Percentiles rank a stretch among this genome's conserved stretches.
phyloP scores from a whole-genome alignment of 2,113 vertebrate species.

The Choloepus hoffmanni region DNA sequence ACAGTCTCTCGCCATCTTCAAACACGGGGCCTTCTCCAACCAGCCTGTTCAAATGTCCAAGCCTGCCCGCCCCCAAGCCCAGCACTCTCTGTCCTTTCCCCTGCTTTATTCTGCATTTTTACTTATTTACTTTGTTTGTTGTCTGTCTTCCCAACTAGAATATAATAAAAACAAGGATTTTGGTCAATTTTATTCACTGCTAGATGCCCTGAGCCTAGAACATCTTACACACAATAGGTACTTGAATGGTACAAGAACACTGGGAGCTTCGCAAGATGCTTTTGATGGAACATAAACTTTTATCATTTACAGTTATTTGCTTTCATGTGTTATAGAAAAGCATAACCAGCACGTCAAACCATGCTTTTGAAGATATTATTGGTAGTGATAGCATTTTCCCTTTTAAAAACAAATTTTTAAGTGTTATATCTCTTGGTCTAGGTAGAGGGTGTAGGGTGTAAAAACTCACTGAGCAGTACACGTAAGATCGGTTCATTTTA shows the following conservation, averaged over 20 bases:
- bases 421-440: neutral
- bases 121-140: neutral
- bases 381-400: neutral
- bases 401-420: neutral
- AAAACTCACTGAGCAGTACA: neutral
- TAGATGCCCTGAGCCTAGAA: neutral
- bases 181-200: neutral
- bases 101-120: neutral
- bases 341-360: neutral
- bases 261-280: neutral
- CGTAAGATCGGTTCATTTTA: neutral
- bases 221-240: neutral
- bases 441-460: neutral
- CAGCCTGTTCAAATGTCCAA: neutral
- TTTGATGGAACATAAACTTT: constrained; percentile 1
- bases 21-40: neutral
- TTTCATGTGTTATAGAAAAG: neutral
- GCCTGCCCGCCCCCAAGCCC: neutral
- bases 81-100: neutral
- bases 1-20: neutral
- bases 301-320: neutral
- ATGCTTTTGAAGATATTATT: neutral
- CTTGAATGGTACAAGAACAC: neutral
- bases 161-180: neutral
- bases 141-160: neutral